Conservation (phyloP, 2,113 vertebrate species). For the Psophia crepitans region DNA sequence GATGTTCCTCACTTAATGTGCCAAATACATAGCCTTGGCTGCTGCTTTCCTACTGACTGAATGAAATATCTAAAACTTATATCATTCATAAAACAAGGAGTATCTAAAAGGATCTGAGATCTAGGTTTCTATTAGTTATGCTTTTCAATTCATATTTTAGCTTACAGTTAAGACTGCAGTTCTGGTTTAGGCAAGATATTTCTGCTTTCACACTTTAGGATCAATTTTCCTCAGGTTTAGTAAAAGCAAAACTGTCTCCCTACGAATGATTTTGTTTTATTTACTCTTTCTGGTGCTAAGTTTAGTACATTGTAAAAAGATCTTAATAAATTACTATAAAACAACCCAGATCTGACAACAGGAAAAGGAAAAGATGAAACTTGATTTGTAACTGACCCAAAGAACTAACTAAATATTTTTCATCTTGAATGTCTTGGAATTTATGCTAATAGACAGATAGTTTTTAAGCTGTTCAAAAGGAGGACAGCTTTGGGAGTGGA, state of each 20-base stretch:
- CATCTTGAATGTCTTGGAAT: not conserved
- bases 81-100: not conserved
- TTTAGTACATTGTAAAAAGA: not conserved
- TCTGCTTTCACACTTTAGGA: slow-evolving; percentile 27
- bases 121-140: not conserved
- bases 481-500: not conserved
- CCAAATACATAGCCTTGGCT: not conserved
- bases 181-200: not conserved
- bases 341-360: not conserved
- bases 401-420: not conserved
- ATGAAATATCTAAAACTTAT: not conserved
- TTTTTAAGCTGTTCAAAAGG: not conserved
- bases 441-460: not conserved
- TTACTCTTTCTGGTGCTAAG: not conserved
- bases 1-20: not conserved
- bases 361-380: not conserved
- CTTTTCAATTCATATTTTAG: not conserved
- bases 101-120: not conserved
- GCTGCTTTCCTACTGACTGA: not conserved
- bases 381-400: not conserved
- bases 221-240: slow-evolving; percentile 18
- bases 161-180: not conserved
- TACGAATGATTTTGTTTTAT: not conserved
- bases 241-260: not conserved
- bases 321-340: not conserved